Evolutionary conservation across 2,797 vertebrate genomes (phyloP), one percentile per base, ranked within the genome.

Genomic region (Phoeniculus purpureus): DNA sequence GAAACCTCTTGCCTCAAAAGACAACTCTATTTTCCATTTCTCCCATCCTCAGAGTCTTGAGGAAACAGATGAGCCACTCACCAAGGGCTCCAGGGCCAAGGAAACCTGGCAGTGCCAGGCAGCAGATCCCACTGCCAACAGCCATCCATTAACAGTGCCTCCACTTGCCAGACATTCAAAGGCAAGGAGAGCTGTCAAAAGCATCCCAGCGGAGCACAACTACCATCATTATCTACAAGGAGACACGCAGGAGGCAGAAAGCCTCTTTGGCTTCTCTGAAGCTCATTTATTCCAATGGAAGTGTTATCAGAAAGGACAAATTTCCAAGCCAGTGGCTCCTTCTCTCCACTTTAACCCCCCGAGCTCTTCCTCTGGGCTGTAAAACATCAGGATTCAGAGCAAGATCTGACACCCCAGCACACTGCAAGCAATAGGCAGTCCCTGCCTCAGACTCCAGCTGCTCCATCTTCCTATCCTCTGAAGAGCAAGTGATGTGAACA

Each of bases 381-480:
- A 65, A 65, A 78, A 65, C 4, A 7, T 18, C 15, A 26, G 47
- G 12, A 70, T 56, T 34, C 4, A 12, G 21, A 55, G 50, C 19
- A 62, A 67, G 21, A 48, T 61, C 37, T 81, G 47, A 71, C 71
- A 67, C 3, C n/a, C 11, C 56, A 34, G 61, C 12, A 3, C 3
- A 3, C 18, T 7, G 0, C 47, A 51, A 51, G 9, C 0, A 2
- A 64, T 8, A 18, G 58, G 10, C 40, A 67, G 40, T 7, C 15
- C n/a, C 25, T 50, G 29, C 48, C 52, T 70, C 61, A 68, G 60
- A 74, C 27, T 37, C 71, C 45, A 14, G 31, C 17, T 25, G 14
- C 15, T 37, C 55, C 5, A 1, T 31, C 56, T 71, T 43, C 11
- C 3, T 34, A 9, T 12, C 21, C 48, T 78, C 37, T 54, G 32